A percentile compares a stretch with the other conserved stretches of the same genome.
These are phyloP conservation scores for Drosophila lutescens DNA, from an alignment of 2,888 invertebrate species.

Conservation along the genomic window DNA sequence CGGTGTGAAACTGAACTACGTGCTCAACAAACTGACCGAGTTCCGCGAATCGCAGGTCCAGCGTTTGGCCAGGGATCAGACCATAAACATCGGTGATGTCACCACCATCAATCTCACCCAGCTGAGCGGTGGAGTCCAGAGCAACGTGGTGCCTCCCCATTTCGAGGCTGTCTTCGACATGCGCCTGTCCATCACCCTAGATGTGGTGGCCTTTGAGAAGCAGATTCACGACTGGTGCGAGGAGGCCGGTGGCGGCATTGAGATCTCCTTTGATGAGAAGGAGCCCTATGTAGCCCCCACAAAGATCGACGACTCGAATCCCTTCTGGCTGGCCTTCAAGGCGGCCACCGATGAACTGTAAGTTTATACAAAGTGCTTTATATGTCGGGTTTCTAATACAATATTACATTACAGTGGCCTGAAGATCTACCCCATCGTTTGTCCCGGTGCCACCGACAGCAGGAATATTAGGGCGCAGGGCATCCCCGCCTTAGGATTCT, in stretches of 20 bases:
- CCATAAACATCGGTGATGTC: constrained; percentile 90
- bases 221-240: constrained; percentile 86
- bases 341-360: constrained; percentile 86
- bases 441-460: constrained; percentile 96
- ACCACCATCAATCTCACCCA: constrained; percentile 94
- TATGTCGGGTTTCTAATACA: neutral
- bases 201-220: constrained; percentile 67
- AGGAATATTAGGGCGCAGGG: constrained; percentile 91
- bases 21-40: constrained; percentile 88
- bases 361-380: neutral
- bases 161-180: constrained; percentile 90
- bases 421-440: constrained; percentile 89
- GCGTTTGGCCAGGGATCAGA: constrained; percentile 84
- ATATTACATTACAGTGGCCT: constrained; percentile 86
- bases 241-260: constrained; percentile 90
- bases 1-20: constrained; percentile 88
- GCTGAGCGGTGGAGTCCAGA: constrained; percentile 94
- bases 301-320: constrained; percentile 87
- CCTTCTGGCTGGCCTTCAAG: constrained; percentile 91
- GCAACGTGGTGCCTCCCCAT: constrained; percentile 94
- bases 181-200: constrained; percentile 86
- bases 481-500: constrained; percentile 95
- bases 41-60: constrained; percentile 86
- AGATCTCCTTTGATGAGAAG: constrained; percentile 88
- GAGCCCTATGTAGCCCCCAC: constrained; percentile 87